These are phyloP conservation scores for Xestia c-nigrum DNA, from an alignment of 2,888 invertebrate genomes.

Conservation along the genomic window DNA sequence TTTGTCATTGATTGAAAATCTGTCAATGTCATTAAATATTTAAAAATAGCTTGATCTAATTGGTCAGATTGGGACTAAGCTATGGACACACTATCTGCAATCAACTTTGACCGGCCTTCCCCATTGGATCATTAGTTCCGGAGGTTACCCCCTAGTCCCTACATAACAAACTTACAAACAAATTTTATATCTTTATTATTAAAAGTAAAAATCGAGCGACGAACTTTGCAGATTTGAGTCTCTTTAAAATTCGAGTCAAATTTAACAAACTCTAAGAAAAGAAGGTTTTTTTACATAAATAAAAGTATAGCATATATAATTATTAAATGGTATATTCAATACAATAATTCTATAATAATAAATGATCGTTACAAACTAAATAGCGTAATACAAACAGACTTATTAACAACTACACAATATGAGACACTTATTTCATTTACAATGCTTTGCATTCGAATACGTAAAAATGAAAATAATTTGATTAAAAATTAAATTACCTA, in stretches of 20 bases:
- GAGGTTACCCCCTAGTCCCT: no score
- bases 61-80: no score
- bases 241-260: neutral
- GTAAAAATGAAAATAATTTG: constrained; percentile 35
- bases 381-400: constrained; percentile 53
- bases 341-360: constrained; percentile 63
- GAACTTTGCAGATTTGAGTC: no score
- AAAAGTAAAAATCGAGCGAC: neutral
- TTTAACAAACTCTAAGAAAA: neutral
- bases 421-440: constrained; percentile 52
- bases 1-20: no score
- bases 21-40: no score
- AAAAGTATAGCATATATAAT: constrained; percentile 58
- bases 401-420: constrained; percentile 60
- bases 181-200: no score
- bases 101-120: no score
- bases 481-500: constrained; percentile 27
- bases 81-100: no score
- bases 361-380: constrained; percentile 60
- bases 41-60: no score
- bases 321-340: constrained; percentile 67
- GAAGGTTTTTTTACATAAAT: constrained; percentile 31
- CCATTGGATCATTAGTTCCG: no score
- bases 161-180: no score
- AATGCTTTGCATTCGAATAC: constrained; percentile 50